Evolutionary conservation across 2,888 invertebrate genomes (phyloP), one percentile per base, ranked within the genome.

Genomic region (Cylloceria caligata): DNA sequence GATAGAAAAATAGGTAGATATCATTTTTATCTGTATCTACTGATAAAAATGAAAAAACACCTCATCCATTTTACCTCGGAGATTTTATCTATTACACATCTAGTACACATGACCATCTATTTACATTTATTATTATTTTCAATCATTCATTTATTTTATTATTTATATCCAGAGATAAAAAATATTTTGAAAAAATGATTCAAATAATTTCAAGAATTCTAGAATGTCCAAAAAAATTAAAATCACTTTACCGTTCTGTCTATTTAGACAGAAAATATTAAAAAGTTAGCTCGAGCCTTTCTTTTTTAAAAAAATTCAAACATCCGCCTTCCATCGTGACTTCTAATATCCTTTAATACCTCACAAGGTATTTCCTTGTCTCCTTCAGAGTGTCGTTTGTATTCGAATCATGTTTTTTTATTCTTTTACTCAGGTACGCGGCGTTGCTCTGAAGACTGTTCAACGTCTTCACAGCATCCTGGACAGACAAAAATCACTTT

Each of bases 391-490:
- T 94, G 80, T 92, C 4, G 47, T 62, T 74, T 24, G 80, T 55
- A 3, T 21, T 75, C 0, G 42, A 9, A 9, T 71, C n/a, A 24
- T 82, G 34, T 19, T 75, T 80, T 5, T 80, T 74, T 3, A n/a
- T 77, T 1, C 75, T 80, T 30, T 92, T 85, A 91, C 93, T 93
- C 85, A 96, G 93, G 83, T 94, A 93, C 0, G 94, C 93, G 30
- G 95, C 95, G 91, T 97, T 97, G 45, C 96, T 95, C 91, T 97
- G 97, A 7, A 97, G 93, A 0, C 93, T 92, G 89, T 96, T 96
- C 27, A 98, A 93, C 64, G 95, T 94, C 73, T 93, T 93, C 1
- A 97, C 94, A 36, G 97, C 96, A 85, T 95, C 95, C 97, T 97
- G 88, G 2, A 16, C 7, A 34, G 16, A 45, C n/a, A 45, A 16